These are phyloP conservation scores for Acrocephalus kingi DNA, from an alignment of 2,113 vertebrate genomes.

Conservation along the genomic window DNA sequence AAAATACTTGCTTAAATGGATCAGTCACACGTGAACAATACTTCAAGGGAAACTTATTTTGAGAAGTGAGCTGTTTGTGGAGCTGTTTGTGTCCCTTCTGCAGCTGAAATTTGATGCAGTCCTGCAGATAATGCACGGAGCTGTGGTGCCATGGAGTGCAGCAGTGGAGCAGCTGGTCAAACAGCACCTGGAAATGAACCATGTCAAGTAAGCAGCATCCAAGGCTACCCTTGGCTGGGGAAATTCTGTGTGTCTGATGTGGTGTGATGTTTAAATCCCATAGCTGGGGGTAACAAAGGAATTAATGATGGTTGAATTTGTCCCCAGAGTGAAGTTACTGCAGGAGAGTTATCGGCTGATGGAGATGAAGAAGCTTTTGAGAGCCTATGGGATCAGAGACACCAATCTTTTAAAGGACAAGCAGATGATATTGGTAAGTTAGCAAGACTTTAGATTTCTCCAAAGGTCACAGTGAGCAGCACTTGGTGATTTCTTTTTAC, in stretches of 20 bases:
- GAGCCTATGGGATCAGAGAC: conserved; percentile 90
- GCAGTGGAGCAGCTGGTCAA: conserved; percentile 89
- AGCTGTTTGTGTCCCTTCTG: not conserved
- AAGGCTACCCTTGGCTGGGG: not conserved
- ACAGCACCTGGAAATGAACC: conserved; percentile 88
- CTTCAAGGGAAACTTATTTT: not conserved
- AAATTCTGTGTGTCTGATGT: not conserved
- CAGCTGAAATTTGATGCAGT: conserved; percentile 94
- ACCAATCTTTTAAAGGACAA: conserved; percentile 85
- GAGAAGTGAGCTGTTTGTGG: not conserved
- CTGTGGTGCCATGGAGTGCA: conserved; percentile 90
- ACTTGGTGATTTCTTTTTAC: not conserved
- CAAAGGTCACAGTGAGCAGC: not conserved
- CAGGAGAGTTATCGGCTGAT: conserved; percentile 91
- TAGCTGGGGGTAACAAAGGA: not conserved
- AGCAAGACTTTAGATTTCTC: not conserved
- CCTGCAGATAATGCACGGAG: conserved; percentile 91
- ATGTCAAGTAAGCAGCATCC: conserved; percentile 84
- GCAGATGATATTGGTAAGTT: conserved; percentile 85
- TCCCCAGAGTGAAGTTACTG: conserved; percentile 85
- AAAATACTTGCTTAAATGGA: not conserved
- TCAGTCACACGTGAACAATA: not conserved
- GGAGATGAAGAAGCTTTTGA: conserved; percentile 94
- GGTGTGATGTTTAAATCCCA: not conserved
- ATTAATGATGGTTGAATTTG: not conserved